These are phyloP conservation scores for Leucoptera coffeella DNA, from an alignment of 2,888 invertebrate genomes.

Conservation along the genomic window DNA sequence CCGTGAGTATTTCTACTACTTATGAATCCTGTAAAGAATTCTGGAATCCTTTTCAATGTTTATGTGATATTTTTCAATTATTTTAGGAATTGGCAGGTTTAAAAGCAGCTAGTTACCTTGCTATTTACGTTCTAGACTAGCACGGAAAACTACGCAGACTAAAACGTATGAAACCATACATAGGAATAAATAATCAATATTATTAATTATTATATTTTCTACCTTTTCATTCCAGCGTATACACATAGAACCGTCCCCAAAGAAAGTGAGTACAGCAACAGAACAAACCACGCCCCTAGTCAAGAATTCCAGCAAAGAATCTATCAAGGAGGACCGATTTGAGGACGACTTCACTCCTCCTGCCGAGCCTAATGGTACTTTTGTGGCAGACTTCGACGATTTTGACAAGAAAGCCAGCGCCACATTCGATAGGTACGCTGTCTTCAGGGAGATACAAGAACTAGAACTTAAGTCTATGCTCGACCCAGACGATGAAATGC, in stretches of 20 bases:
- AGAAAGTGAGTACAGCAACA: background rate
- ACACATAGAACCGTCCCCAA: background rate
- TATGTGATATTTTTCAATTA: too few relatives aligned
- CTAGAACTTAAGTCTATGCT: constrained; percentile 54
- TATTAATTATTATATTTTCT: too few relatives aligned
- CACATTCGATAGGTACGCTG: constrained; percentile 77
- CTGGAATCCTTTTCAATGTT: too few relatives aligned
- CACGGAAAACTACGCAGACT: too few relatives aligned
- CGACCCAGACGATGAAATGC: constrained; percentile 16
- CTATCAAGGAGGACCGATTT: constrained; percentile 27
- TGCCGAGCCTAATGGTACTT: constrained; percentile 33
- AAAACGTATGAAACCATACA: too few relatives aligned
- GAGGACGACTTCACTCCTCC: constrained; percentile 57
- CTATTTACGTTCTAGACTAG: too few relatives aligned
- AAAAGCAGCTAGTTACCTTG: too few relatives aligned
- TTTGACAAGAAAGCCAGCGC: constrained; percentile 50
- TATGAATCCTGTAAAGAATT: too few relatives aligned
- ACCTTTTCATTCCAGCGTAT: too few relatives aligned
- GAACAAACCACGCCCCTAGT: background rate
- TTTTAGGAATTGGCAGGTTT: too few relatives aligned
- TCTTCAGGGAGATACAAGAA: constrained; percentile 79
- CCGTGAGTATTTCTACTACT: constrained; percentile 15
- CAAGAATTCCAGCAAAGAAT: background rate
- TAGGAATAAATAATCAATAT: too few relatives aligned
- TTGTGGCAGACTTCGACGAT: constrained; percentile 64